A percentile compares a stretch with the other conserved stretches of the same genome.
Conservation (phyloP, 2,113 vertebrate genomes). For the Tragelaphus strepsiceros region DNA sequence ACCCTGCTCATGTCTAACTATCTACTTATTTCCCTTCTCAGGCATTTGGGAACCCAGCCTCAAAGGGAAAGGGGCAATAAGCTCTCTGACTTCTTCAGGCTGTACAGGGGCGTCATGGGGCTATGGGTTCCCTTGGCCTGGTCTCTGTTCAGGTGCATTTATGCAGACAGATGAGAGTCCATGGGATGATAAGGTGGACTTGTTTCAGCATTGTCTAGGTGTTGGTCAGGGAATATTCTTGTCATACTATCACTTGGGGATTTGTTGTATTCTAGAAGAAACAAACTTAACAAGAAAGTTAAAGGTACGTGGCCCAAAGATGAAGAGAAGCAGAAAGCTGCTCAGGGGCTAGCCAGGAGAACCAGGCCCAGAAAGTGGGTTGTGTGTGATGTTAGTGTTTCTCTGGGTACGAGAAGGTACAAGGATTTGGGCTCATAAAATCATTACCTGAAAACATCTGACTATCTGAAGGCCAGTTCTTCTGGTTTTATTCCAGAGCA, state of each 20-base stretch:
- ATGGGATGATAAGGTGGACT: background rate
- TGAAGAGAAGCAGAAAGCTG: background rate
- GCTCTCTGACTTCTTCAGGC: background rate
- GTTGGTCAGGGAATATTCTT: background rate
- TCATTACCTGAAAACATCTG: background rate
- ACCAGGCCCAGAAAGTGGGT: background rate
- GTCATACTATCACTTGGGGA: background rate
- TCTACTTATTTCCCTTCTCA: background rate
- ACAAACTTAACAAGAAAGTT: background rate
- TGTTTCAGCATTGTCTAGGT: background rate
- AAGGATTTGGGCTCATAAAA: background rate
- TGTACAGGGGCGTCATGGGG: accelerated
- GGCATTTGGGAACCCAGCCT: background rate
- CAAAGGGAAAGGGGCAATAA: background rate
- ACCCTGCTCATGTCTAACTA: background rate
- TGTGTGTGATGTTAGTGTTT: background rate
- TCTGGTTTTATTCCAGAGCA: background rate
- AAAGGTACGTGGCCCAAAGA: background rate
- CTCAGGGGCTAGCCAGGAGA: background rate
- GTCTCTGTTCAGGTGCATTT: background rate
- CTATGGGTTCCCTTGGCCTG: background rate
- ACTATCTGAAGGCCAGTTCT: background rate
- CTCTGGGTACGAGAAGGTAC: background rate
- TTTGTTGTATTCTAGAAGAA: background rate
- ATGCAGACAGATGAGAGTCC: background rate